phyloP scores from a whole-genome alignment of 2,113 vertebrate genomes.

The Chaetura pelagica region DNA sequence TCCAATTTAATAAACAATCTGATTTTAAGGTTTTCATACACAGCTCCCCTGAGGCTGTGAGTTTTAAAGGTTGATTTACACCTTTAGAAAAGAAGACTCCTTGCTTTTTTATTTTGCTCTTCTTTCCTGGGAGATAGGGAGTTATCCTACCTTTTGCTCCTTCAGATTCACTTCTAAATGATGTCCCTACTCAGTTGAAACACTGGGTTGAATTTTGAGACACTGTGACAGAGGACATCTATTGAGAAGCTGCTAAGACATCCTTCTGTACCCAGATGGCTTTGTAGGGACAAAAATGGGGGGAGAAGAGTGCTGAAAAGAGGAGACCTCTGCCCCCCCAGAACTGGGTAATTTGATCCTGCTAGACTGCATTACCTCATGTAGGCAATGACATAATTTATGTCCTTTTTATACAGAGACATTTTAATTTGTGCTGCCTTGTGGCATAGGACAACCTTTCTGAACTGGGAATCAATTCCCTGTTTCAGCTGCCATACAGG shows the following conservation, averaged over 20 bases:
- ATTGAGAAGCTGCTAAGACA: neutral
- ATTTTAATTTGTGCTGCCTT: neutral
- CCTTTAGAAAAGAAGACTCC: neutral
- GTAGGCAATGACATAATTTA: neutral
- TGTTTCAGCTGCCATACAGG: neutral
- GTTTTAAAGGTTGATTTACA: slow-evolving; percentile 11
- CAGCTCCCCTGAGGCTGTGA: neutral
- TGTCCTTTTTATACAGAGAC: neutral
- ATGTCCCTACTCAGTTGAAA: neutral
- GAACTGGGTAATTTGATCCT: neutral
- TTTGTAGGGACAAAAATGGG: neutral
- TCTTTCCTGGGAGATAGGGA: neutral
- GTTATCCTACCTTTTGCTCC: neutral
- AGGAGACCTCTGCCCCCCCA: neutral
- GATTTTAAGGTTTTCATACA: neutral
- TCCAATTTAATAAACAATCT: neutral
- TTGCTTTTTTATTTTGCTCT: neutral
- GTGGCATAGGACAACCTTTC: neutral
- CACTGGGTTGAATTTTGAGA: neutral
- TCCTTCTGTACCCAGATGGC: neutral
- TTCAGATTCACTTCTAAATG: neutral
- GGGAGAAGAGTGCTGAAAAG: neutral
- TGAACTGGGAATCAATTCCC: neutral
- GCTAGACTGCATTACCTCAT: neutral
- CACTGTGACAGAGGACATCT: neutral